Conservation (phyloP, 2,888 invertebrate genomes). For the Coenonympha arcania region DNA sequence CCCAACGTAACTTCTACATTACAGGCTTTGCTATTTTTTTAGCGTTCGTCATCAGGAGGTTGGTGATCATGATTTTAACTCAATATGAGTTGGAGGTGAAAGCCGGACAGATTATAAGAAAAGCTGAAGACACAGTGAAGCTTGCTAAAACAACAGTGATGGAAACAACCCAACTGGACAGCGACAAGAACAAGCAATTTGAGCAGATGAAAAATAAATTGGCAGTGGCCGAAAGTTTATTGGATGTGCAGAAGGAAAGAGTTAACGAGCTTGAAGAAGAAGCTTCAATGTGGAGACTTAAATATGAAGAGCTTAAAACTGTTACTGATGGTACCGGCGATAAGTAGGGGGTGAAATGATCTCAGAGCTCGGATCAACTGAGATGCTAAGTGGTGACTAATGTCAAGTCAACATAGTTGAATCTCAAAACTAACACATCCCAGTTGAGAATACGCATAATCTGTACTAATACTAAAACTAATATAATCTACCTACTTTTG, state of each 20-base stretch:
- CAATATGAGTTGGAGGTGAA: slow-evolving; percentile 77
- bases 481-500: too few relatives aligned
- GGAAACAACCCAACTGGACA: slow-evolving; percentile 37
- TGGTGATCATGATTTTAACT: slow-evolving; percentile 77
- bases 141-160: slow-evolving; percentile 51
- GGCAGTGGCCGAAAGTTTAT: slow-evolving; percentile 34
- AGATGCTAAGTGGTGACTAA: background rate
- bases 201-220: slow-evolving; percentile 40
- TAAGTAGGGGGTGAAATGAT: slow-evolving; percentile 32
- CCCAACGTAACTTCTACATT: slow-evolving; percentile 86
- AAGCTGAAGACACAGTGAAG: slow-evolving; percentile 77
- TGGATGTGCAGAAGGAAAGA: slow-evolving; percentile 40
- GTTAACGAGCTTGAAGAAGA: slow-evolving; percentile 43
- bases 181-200: slow-evolving; percentile 26
- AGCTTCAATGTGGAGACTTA: slow-evolving; percentile 43
- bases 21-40: slow-evolving; percentile 84
- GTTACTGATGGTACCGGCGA: slow-evolving; percentile 33
- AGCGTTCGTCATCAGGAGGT: slow-evolving; percentile 78
- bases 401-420: too few relatives aligned
- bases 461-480: too few relatives aligned
- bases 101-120: slow-evolving; percentile 78
- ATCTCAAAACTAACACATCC: too few relatives aligned
- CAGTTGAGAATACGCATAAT: too few relatives aligned
- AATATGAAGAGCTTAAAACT: slow-evolving; percentile 40
- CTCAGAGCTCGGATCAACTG: too few relatives aligned